Conservation (phyloP, 2,888 invertebrate genomes). For the Mellilla xanthometata region DNA sequence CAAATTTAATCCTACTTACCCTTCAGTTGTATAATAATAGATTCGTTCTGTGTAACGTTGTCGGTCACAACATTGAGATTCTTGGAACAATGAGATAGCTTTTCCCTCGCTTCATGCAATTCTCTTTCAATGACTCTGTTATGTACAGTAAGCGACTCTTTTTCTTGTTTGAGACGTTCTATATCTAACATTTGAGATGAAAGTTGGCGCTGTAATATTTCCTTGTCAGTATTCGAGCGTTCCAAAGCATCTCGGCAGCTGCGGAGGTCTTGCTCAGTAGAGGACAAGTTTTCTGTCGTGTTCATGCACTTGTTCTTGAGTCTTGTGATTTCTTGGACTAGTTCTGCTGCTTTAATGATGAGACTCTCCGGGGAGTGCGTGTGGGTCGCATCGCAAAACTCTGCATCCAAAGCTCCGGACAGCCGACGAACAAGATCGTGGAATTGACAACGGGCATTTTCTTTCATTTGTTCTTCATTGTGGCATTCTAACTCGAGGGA, state of each 20-base stretch:
- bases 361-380: constrained; percentile 86
- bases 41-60: constrained; percentile 87
- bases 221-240: constrained; percentile 86
- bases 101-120: constrained; percentile 86
- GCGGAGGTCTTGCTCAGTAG: constrained; percentile 85
- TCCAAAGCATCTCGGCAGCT: constrained; percentile 86
- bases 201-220: constrained; percentile 88
- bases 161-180: constrained; percentile 89
- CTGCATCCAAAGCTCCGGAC: constrained; percentile 87
- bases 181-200: constrained; percentile 87
- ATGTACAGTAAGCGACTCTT: constrained; percentile 88
- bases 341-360: constrained; percentile 89
- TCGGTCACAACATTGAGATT: constrained; percentile 86
- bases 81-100: constrained; percentile 84
- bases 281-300: constrained; percentile 82
- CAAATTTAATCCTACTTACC: constrained; percentile 69
- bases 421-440: constrained; percentile 89
- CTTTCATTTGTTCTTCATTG: constrained; percentile 89
- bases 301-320: constrained; percentile 84
- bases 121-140: constrained; percentile 89
- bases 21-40: constrained; percentile 85
- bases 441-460: constrained; percentile 85
- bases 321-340: constrained; percentile 88
- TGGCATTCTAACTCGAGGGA: constrained; percentile 87
- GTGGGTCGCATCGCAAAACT: constrained; percentile 86